Evolutionary conservation across 2,797 vertebrate species (phyloP).

Genomic region (Austrolebias charrua): DNA sequence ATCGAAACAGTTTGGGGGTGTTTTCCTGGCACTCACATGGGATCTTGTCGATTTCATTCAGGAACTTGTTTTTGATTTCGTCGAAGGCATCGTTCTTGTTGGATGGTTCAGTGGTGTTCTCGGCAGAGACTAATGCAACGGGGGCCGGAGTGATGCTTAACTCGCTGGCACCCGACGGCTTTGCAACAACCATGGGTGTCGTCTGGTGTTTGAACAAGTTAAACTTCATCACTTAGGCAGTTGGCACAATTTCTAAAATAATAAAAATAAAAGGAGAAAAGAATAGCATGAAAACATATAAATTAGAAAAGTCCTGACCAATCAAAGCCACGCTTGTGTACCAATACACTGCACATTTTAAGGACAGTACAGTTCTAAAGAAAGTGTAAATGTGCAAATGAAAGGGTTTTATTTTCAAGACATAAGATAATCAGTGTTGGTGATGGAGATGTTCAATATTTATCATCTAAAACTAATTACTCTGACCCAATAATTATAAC

Average conservation of each 20-base stretch:
- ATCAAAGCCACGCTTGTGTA: background rate
- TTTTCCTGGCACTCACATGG: constrained; percentile 83
- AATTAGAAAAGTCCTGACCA: background rate
- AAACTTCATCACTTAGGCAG: constrained; percentile 76
- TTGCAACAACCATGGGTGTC: constrained; percentile 77
- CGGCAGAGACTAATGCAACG: constrained; percentile 70
- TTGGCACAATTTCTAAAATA: constrained; percentile 66
- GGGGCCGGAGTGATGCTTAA: constrained; percentile 72
- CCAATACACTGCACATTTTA: background rate
- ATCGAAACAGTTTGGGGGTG: constrained; percentile 30
- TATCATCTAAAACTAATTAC: no score
- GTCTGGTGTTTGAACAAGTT: constrained; percentile 79
- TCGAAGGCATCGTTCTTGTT: constrained; percentile 87
- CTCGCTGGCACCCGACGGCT: constrained; percentile 73
- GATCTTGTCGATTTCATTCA: constrained; percentile 94
- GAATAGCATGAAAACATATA: constrained; percentile 9
- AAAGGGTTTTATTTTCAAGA: background rate
- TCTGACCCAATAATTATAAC: no score
- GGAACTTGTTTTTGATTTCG: constrained; percentile 91
- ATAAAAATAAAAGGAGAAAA: background rate
- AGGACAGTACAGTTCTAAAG: background rate
- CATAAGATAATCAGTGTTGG: no score
- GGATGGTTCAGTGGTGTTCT: constrained; percentile 85
- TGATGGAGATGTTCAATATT: no score
- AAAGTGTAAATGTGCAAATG: background rate